Base-by-base conservation (phyloP, 2,113 vertebrate genomes). In the Neodon shergylaensis region DNA sequence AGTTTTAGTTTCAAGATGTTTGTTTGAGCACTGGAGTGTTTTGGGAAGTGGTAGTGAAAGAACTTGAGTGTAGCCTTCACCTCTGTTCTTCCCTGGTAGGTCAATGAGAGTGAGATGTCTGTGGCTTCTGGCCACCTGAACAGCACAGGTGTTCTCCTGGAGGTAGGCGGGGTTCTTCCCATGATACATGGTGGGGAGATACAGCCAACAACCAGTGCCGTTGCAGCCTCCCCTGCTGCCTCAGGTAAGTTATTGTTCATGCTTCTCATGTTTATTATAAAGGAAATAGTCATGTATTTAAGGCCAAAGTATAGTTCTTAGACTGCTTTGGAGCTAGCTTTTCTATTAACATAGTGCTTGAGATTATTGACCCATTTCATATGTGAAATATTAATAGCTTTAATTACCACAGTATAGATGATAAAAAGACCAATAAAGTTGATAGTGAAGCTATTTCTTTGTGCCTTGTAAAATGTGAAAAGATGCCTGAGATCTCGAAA, bases 131-230 rank as follows among this genome's bases (percentile, higher is more conserved):
- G 98, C 97, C 98, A 98, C 95, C 95, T 98, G 96, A 98, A 97
- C 95, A 97, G 98, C 98, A 97, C 98, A 74, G 95, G 98, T 96
- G 98, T 99, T 44, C 98, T 99, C 98, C 99, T 99, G 97, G 99
- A 99, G 97, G 99, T 99, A 94, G 99, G 99, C 96, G 97, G 97
- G 73, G 98, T 99, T 88, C 97, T 99, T 94, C 99, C 99, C 93
- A 99, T 98, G 98, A 97, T 99, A 96, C 99, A 99, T 97, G 98
- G 99, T 91, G 98, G 99, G 77, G 99, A 99, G 97, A 99, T 99
- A 92, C 99, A 99, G 96, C 98, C 98, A 2, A 96, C 98, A 94
- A 98, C 98, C 97, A 98, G 98, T 90, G 98, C 98, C 95, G 98
- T 99, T 95, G 98, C 99, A 89, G 97, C 99, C 84, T 98, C 98